Base-by-base conservation (phyloP, 2,113 vertebrate species). In the Phyllostomus discolor region DNA sequence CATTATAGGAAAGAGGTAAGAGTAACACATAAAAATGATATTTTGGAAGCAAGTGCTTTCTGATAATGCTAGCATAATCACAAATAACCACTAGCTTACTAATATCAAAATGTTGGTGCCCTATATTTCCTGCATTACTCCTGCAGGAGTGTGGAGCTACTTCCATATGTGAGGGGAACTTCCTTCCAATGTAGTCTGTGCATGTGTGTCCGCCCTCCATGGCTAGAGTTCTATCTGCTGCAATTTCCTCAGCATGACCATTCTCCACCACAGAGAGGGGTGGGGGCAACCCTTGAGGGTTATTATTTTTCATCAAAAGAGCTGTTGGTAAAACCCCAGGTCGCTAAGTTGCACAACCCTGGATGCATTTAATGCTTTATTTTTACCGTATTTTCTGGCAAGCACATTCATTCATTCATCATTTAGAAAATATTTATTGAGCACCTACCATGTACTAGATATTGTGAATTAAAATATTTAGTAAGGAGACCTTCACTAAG, bases 311-410 rank as follows among this genome's bases (percentile, higher is more conserved):
- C 3, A 9, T 2, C 22, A 24, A 5, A 20, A 26, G 41, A 35
- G 8, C 64, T 7, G 7, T 22, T 33, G 57, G 67, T n/a, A 7
- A 31, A 9, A 57, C 10, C 16, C 3, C 1, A 5, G 50, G 26
- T 7, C 33, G 2, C 35, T 19, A 1, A 8, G 0, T 3, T 2
- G 26, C 41, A 35, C n/a, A 4, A 0, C 15, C 41, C 46, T 8
- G 22, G 1, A 0, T 0, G 6, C 33, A 7, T 8, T 48, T 17
- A 2, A 22, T 12, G 79, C 35, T 64, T 41, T 14, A 1, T 67
- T 82, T 20, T 5, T 10, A 10, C 38, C 7, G 12, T 3, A 1
- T 64, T 41, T 38, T 19, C 28, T 35, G 11, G 24, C 33, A 46
- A 3, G 14, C 6, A 2, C 6, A 10, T 33, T 15, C 46, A 5